Evolutionary conservation across 2,113 vertebrate species (phyloP), one percentile per base, ranked within the genome.

Genomic region (Artemisiospiza belli): DNA sequence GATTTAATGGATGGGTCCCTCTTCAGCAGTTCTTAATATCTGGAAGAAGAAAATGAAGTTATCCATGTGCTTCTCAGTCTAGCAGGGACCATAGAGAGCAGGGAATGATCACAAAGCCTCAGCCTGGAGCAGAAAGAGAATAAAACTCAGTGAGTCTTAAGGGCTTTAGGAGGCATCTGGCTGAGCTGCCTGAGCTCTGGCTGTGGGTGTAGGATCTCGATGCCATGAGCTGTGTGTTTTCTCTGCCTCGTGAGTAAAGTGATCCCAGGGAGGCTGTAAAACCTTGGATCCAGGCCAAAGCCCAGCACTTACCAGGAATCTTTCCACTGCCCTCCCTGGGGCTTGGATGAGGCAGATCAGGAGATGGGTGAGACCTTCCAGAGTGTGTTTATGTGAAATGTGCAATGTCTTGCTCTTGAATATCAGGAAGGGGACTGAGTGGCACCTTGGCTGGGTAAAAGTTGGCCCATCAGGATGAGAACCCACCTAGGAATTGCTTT

Each of bases 381-480:
- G 57, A 13, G 1, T 12, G n/a, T 59, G 25, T 47, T 83, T 21
- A 3, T 86, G 55, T 77, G 37, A 86, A 66, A 47, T 43, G 19
- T 0, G 4, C 10, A 8, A 8, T 0, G 0, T 72, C 31, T 31
- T 79, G 35, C 51, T 88, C 27, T 15, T 27, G 37, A 41, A 1
- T n/a, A 12, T 41, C 51, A 11, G 0, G 2, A 39, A 44, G 14
- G 31, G 16, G 15, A 46, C 11, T 18, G 6, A 68, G 33, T 15
- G 25, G 58, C 31, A n/a, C 7, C 61, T 77, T 83, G 64, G 28
- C 70, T 61, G 57, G 68, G 22, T n/a, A 54, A 8, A n/a, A 46
- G 46, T 11, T 73, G 85, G 25, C 19, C 31, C 24, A 12, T 35
- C 11, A 5, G 55, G 55, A 2, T 73, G 28, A 59, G 27, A 78